Evolutionary conservation across 2,113 vertebrate species (phyloP).

Genomic region (Phaetusa simplex): DNA sequence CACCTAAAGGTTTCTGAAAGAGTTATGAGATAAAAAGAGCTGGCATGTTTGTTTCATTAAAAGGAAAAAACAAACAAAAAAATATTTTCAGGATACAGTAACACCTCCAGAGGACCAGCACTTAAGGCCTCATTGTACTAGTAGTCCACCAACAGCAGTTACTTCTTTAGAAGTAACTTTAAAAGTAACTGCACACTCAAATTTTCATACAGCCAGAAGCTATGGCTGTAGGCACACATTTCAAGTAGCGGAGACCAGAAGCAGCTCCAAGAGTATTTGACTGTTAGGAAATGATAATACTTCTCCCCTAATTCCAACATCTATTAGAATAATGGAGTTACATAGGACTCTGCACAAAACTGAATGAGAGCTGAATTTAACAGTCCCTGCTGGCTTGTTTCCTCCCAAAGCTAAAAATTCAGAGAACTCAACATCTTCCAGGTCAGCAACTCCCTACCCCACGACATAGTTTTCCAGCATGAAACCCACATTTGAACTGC

Average conservation of each 20-base stretch:
- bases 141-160: neutral
- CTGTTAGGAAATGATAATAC: neutral
- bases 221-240: neutral
- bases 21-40: neutral
- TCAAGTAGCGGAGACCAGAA: neutral
- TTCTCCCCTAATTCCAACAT: neutral
- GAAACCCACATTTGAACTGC: neutral
- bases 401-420: neutral
- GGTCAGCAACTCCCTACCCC: neutral
- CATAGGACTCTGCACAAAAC: neutral
- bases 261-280: neutral
- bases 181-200: neutral
- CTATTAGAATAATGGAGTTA: neutral
- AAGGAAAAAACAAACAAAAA: neutral
- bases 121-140: neutral
- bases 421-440: neutral
- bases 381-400: neutral
- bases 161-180: neutral
- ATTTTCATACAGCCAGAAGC: neutral
- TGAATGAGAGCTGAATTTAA: neutral
- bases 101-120: neutral
- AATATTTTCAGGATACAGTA: neutral
- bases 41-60: neutral
- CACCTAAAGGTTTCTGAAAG: neutral
- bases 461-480: neutral